Conservation (phyloP, 2,113 vertebrate genomes). For the Acrocephalus arundinaceus region DNA sequence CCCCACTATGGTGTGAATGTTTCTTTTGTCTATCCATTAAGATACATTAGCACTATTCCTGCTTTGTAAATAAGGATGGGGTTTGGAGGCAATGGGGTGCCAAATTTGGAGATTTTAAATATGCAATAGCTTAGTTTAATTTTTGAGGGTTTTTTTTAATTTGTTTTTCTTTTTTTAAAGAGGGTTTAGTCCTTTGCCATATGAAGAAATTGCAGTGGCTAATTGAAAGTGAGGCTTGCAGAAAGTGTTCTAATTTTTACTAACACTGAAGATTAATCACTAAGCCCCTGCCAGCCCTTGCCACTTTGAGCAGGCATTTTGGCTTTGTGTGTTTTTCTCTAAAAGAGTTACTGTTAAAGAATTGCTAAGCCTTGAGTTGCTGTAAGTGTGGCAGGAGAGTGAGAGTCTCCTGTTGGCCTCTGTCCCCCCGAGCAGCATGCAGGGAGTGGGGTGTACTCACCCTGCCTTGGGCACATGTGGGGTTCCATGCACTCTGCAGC, state of each 20-base stretch:
- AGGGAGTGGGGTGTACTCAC: fast-evolving
- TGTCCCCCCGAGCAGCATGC: fast-evolving
- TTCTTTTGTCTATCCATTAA: not conserved
- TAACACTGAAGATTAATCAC: not conserved
- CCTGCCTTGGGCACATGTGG: fast-evolving
- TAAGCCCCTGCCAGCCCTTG: not conserved
- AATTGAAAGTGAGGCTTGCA: not conserved
- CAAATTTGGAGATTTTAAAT: not conserved
- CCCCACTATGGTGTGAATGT: not conserved
- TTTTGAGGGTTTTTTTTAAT: not conserved
- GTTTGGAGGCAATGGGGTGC: not conserved
- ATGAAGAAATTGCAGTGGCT: not conserved
- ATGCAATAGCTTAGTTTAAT: not conserved
- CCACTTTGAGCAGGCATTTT: not conserved
- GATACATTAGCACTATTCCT: not conserved
- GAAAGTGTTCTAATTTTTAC: not conserved
- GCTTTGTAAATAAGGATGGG: not conserved
- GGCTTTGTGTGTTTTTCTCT: not conserved
- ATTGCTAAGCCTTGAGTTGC: not conserved
- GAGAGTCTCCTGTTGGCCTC: not conserved
- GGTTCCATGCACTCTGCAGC: not conserved
- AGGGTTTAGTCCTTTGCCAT: not conserved
- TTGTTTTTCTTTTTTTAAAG: not conserved
- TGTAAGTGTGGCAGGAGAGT: not conserved
- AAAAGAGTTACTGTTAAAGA: not conserved